Evolutionary conservation across 2,888 invertebrate genomes (phyloP), one percentile per base, ranked within the genome.

Genomic region (Conchocele bisecta): DNA sequence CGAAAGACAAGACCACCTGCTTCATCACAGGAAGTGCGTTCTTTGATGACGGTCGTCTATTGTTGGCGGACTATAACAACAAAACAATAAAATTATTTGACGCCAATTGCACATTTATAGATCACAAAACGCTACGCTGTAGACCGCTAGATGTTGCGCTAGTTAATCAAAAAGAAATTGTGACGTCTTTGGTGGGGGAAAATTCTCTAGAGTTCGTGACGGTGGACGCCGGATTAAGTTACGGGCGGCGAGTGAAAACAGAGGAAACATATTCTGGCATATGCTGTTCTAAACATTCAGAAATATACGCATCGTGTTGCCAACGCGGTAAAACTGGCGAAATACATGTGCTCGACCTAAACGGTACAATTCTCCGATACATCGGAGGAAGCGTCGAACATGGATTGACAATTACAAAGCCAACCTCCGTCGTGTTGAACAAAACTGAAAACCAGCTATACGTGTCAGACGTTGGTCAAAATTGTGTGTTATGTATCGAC

Each of bases 61-160:
- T 67, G 9, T 41, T 67, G 17, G 67, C 59, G 7, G 67, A 67
- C 33, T 35, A 67, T 24, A 58, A 67, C 37, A 67, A 67, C 29
- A 59, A 54, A 26, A 57, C 53, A 13, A 44, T 67, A 20, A 67
- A 67, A 26, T 22, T 67, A 17, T 67, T 53, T 51, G 59, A 59
- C 37, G 44, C 26, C 20, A 42, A 53, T 37, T 59, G 59, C 29
- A 51, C 44, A 33, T 59, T 53, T 20, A 26, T 44, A 17, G 41
- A 31, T 26, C 59, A 53, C 13, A 28, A 51, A 17, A 24, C 31
- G 13, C 35, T 67, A 7, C 29, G 44, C 11, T 67, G 59, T 7
- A 31, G 67, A 44, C 67, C 67, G 13, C 42, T 53, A 5, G 67
- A 59, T 44, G 29, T 67, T 17, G 59, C 51, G 2, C 39, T 59